Conservation (phyloP, 2,888 invertebrate genomes). For the Ectemnius continuus region DNA sequence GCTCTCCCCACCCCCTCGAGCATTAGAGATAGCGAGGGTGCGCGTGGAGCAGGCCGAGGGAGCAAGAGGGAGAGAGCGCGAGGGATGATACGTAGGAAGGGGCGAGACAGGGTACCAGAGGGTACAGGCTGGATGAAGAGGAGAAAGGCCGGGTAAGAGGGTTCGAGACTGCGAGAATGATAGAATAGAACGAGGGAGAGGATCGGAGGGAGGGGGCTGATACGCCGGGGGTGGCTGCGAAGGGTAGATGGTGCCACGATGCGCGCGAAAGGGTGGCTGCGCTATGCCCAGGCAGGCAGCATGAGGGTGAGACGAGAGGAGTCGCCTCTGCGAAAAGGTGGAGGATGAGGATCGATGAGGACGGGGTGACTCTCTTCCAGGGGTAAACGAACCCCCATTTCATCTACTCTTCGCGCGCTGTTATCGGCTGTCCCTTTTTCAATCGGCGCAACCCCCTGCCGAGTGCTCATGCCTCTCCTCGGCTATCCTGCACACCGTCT, state of each 20-base stretch:
- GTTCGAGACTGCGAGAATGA: conserved; percentile 23
- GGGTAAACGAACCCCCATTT: conserved; percentile 70
- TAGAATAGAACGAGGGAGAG: conserved; percentile 36
- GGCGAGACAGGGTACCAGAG: conserved; percentile 25
- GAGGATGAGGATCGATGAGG: conserved; percentile 64
- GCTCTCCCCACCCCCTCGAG: conserved; percentile 29
- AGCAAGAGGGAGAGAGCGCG: not conserved
- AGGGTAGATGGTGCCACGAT: conserved; percentile 49
- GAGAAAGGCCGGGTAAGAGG: conserved; percentile 45
- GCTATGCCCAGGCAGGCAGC: conserved; percentile 12
- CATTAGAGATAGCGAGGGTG: conserved; percentile 17
- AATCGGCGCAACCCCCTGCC: conserved; percentile 60
- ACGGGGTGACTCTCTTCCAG: conserved; percentile 59
- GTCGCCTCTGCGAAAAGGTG: conserved; percentile 47
- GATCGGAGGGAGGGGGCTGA: conserved; percentile 46
- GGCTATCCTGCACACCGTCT: no score
- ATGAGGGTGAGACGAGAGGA: conserved; percentile 23
- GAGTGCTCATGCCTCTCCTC: conserved; percentile 13
- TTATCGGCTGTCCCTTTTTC: conserved; percentile 71
- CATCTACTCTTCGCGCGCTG: conserved; percentile 61
- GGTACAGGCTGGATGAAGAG: conserved; percentile 27
- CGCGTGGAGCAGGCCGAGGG: not conserved
- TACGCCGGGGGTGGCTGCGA: conserved; percentile 44
- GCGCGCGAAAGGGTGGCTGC: conserved; percentile 17
- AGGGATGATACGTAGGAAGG: not conserved